Conservation (phyloP, 37 sponge, comb jelly and placozoan species). For the Halichondria panicea region DNA sequence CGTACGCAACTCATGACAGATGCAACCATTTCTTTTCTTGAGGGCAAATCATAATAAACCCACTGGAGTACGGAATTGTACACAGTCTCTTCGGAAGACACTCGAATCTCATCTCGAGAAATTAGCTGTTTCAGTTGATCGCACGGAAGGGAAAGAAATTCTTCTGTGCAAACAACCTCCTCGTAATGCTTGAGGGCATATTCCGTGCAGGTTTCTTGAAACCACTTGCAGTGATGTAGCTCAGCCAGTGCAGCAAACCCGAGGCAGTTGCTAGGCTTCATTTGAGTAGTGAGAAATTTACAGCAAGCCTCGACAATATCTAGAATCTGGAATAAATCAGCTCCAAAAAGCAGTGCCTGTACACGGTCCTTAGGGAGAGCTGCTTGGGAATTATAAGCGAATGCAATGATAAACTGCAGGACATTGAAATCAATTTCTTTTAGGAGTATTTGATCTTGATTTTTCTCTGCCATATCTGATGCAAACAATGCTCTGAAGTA, state of each 20-base stretch:
- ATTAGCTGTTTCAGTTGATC: conserved; percentile 49
- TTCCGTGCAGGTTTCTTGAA: conserved; percentile 17
- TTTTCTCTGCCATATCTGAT: conserved; percentile 34
- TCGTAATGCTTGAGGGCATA: conserved; percentile 34
- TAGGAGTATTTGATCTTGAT: conserved; percentile 13
- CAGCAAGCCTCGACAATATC: conserved; percentile 30
- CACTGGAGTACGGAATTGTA: conserved; percentile 61
- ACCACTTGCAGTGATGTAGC: conserved; percentile 18
- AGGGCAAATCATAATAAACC: conserved; percentile 43
- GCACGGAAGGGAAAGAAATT: conserved; percentile 37
- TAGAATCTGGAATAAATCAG: conserved; percentile 47
- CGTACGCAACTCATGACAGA: conserved; percentile 53
- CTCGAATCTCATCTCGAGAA: conserved; percentile 50
- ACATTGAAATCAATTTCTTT: conserved; percentile 27
- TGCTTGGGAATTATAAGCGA: conserved; percentile 20
- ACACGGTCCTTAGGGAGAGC: conserved; percentile 10
- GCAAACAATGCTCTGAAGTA: conserved; percentile 64
- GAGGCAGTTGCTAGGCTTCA: conserved; percentile 41
- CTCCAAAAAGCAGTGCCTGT: conserved; percentile 18
- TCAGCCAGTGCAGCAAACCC: conserved; percentile 30
- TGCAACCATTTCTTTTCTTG: conserved; percentile 11
- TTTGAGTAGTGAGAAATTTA: conserved; percentile 8
- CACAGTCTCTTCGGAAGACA: conserved; percentile 55
- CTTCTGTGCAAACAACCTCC: conserved; percentile 22
- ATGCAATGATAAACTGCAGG: conserved; percentile 31